These are phyloP conservation scores for Allygus modestus DNA, from an alignment of 2,888 invertebrate species.

Conservation along the genomic window DNA sequence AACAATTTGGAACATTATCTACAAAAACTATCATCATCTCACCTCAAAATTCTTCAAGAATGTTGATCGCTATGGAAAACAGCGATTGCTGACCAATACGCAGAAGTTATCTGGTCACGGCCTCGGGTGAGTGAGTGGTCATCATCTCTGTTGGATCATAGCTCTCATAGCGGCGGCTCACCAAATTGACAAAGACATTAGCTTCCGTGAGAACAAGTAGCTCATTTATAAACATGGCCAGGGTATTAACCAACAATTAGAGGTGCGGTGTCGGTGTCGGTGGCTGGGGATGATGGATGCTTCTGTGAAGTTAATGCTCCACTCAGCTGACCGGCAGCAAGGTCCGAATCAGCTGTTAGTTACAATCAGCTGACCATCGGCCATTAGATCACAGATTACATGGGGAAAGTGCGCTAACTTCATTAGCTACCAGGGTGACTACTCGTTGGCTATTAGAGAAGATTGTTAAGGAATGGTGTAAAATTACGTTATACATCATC, in stretches of 20 bases:
- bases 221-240: conserved; percentile 37
- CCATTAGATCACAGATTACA: conserved; percentile 18
- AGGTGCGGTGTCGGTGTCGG: conserved; percentile 22
- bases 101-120: neutral
- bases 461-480: conserved; percentile 20
- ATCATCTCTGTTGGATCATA: neutral
- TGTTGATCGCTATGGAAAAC: no score
- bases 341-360: conserved; percentile 28
- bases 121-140: neutral
- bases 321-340: conserved; percentile 21
- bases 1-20: no score
- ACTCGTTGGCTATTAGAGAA: conserved; percentile 9
- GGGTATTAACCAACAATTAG: conserved; percentile 49
- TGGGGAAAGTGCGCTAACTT: conserved; percentile 12
- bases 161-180: neutral
- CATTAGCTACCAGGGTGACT: conserved; percentile 26
- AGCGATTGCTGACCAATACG: no score
- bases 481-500: conserved; percentile 4
- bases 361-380: neutral
- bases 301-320: conserved; percentile 11
- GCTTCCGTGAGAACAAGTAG: conserved; percentile 55
- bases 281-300: conserved; percentile 29
- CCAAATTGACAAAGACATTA: conserved; percentile 58
- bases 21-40: no score
- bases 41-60: no score